Evolutionary conservation across 2,888 invertebrate species (phyloP), one percentile per base, ranked within the genome.

Genomic region (Drosophila flavopinicola): DNA sequence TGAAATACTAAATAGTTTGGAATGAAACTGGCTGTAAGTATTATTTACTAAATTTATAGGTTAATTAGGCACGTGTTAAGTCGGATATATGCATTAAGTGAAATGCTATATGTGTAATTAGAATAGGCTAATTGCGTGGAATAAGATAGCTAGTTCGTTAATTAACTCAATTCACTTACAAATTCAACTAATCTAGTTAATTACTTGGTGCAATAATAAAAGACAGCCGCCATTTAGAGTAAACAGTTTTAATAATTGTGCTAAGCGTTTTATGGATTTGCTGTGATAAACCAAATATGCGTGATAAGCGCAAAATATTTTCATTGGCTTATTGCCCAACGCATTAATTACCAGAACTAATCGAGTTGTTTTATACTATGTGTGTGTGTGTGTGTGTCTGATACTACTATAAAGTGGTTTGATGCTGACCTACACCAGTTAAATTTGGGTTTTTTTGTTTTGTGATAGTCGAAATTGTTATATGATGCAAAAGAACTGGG

Each of bases 391-490:
- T 23, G 3, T 37, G 17, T 48, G 23, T 5, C 35, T 59, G 59
- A 73, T 80, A 68, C 49, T 52, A 56, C 41, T 33, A 24, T 11
- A 59, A 59, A 63, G 53, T 51, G 45, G 39, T 78, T 78, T 45
- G 76, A 66, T 49, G 84, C 86, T 78, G 78, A 78, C 78, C 78
- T 78, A 85, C 59, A 27, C 65, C 67, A 85, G 75, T 58, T 75
- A 24, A 15, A 42, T 20, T 53, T 60, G 27, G 58, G n/a, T 58
- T 49, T 20, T 11, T 3, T 17, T 11, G 11, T 20, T 61, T 64
- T 51, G 20, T 57, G 38, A 38, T 35, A 32, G 37, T 33, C 51
- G 13, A 3, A 23, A 27, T 27, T 20, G 7, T 11, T 35, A n/a
- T 59, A 45, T 27, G 27, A 54, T n/a, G 33, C 20, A 6, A 44